Conservation (phyloP, 2,888 invertebrate genomes). For the Helleia helle region DNA sequence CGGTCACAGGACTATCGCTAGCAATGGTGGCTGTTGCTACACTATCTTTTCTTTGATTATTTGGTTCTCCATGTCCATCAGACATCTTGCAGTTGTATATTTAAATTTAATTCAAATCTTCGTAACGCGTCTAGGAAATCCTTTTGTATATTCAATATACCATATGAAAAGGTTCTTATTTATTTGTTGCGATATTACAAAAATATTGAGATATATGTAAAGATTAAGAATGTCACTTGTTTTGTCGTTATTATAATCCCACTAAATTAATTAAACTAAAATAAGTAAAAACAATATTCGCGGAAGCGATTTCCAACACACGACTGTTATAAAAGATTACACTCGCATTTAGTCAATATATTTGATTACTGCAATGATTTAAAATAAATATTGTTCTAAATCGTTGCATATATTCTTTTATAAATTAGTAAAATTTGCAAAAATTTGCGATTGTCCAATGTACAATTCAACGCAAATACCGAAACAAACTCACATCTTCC, state of each 20-base stretch:
- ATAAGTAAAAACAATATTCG: constrained; percentile 6
- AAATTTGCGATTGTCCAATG: constrained; percentile 26
- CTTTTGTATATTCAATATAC: not conserved
- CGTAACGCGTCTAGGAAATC: not conserved
- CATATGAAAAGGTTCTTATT: not conserved
- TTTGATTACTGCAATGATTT: not conserved
- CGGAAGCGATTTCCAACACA: not conserved
- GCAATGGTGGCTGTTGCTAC: constrained; percentile 67
- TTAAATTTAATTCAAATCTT: constrained; percentile 6
- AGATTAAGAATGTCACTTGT: not conserved
- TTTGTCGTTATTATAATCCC: not conserved
- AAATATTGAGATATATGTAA: not conserved
- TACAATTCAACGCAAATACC: constrained; percentile 30
- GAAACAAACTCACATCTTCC: constrained; percentile 36
- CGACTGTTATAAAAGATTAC: not conserved
- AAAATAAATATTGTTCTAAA: constrained; percentile 22
- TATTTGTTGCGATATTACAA: not conserved
- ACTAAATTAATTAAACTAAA: constrained; percentile 5
- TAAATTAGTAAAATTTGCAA: not conserved
- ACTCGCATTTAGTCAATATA: not conserved
- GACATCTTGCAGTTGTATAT: constrained; percentile 36
- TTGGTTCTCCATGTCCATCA: constrained; percentile 53
- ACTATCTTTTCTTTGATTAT: constrained; percentile 50
- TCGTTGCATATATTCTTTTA: constrained; percentile 23
- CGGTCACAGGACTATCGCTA: constrained; percentile 83